Conservation (phyloP, 2,888 invertebrate species). For the Harpalus rufipes region DNA sequence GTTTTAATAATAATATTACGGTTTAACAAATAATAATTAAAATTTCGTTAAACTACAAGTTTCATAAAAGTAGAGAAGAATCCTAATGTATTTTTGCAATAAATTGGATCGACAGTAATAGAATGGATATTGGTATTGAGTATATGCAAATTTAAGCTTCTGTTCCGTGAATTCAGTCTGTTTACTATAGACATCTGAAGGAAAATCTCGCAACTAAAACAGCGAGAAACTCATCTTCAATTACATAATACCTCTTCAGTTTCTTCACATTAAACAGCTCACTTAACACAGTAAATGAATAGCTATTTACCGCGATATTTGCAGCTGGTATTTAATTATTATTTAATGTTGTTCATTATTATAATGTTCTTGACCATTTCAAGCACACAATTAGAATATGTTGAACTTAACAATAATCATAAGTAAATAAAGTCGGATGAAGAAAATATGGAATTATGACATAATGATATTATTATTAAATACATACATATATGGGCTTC, state of each 20-base stretch:
- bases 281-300: constrained; percentile 9
- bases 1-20: too few relatives aligned
- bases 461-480: too few relatives aligned
- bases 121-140: too few relatives aligned
- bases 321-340: constrained; percentile 27
- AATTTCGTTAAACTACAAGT: too few relatives aligned
- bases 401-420: not conserved
- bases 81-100: not conserved
- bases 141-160: not conserved
- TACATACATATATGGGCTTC: too few relatives aligned
- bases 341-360: constrained; percentile 30
- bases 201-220: constrained; percentile 10
- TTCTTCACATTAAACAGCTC: constrained; percentile 26
- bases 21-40: too few relatives aligned
- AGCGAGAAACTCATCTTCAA: constrained; percentile 21
- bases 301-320: not conserved
- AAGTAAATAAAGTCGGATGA: too few relatives aligned
- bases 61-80: too few relatives aligned
- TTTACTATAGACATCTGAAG: not conserved
- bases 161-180: too few relatives aligned
- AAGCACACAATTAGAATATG: not conserved
- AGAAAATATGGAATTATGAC: too few relatives aligned
- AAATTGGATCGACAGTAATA: too few relatives aligned
- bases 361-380: not conserved
- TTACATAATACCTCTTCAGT: constrained; percentile 6